These are phyloP conservation scores for Oryzias melastigma DNA, from an alignment of 2,113 vertebrate species.

Conservation along the genomic window DNA sequence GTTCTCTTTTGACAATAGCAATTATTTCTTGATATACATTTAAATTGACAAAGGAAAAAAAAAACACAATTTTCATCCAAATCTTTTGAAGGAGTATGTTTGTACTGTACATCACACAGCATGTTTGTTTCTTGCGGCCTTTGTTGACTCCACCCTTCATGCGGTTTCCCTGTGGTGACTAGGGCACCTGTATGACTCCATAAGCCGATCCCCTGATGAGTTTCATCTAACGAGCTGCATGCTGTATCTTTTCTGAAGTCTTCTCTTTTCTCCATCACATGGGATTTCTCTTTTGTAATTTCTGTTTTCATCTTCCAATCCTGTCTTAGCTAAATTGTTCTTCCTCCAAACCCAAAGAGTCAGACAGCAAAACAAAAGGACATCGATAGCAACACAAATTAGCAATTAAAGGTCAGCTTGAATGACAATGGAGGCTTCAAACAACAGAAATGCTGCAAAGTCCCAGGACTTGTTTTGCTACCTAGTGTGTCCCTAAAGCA, in stretches of 20 bases:
- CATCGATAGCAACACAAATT: too few species aligned
- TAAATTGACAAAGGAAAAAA: background rate
- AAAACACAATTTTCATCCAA: slow-evolving; percentile 41
- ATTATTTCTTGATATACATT: too few species aligned
- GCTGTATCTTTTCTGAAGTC: slow-evolving; percentile 50
- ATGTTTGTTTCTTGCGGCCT: slow-evolving; percentile 62
- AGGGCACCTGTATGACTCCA: slow-evolving; percentile 48
- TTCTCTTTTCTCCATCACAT: slow-evolving; percentile 54
- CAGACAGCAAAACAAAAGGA: too few species aligned
- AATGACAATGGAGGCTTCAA: too few species aligned
- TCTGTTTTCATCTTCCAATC: background rate
- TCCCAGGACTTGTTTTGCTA: too few species aligned
- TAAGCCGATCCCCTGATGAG: slow-evolving; percentile 43
- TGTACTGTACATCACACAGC: slow-evolving; percentile 36
- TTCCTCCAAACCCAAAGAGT: too few species aligned
- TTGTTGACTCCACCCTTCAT: slow-evolving; percentile 39
- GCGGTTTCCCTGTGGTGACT: slow-evolving; percentile 52
- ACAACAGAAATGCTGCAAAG: too few species aligned
- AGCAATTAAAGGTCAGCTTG: too few species aligned
- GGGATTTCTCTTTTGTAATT: slow-evolving; percentile 13
- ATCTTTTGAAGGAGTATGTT: slow-evolving; percentile 28
- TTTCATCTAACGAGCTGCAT: slow-evolving; percentile 60
- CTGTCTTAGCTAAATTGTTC: too few species aligned
- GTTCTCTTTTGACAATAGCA: too few species aligned
- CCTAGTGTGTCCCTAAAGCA: too few species aligned